Percentiles rank a stretch among this genome's conserved stretches.
Evolutionary conservation across 2,888 invertebrate species (phyloP).

Genomic region (Troides oblongomaculatus): DNA sequence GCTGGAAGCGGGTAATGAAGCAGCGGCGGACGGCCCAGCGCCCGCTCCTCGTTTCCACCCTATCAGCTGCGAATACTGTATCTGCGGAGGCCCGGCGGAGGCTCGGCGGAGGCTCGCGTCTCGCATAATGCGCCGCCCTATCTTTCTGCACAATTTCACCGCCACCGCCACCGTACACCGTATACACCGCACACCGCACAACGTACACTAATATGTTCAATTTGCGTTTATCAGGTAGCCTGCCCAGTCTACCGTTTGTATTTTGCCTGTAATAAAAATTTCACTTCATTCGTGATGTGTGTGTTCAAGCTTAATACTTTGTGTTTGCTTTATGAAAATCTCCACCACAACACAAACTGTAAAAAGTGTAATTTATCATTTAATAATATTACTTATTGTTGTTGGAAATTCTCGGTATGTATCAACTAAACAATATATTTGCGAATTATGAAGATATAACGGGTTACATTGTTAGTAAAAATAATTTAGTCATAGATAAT

Average conservation of each 20-base stretch:
- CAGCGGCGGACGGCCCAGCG: conserved; percentile 9
- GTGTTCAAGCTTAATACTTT: no score
- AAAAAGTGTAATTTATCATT: no score
- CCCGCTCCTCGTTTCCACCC: conserved; percentile 18
- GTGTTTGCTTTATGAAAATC: no score
- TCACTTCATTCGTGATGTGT: no score
- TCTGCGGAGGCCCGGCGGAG: conserved; percentile 3
- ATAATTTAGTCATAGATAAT: no score
- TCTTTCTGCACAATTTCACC: conserved; percentile 27
- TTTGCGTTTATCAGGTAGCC: conserved; percentile 16
- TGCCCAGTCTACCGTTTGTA: neutral
- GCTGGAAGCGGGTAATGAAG: conserved; percentile 18
- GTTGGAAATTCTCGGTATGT: no score
- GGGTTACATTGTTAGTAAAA: no score
- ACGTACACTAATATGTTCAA: conserved; percentile 12
- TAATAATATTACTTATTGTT: no score
- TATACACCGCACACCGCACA: neutral
- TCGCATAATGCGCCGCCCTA: conserved; percentile 10
- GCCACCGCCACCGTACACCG: no score
- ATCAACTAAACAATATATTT: no score
- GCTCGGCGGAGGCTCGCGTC: neutral
- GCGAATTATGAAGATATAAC: no score
- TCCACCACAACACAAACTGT: no score
- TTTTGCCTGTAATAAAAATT: neutral
- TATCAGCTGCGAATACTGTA: conserved; percentile 18